phyloP scores from a whole-genome alignment of 2,113 vertebrate genomes.

The Oreochromis aureus region DNA sequence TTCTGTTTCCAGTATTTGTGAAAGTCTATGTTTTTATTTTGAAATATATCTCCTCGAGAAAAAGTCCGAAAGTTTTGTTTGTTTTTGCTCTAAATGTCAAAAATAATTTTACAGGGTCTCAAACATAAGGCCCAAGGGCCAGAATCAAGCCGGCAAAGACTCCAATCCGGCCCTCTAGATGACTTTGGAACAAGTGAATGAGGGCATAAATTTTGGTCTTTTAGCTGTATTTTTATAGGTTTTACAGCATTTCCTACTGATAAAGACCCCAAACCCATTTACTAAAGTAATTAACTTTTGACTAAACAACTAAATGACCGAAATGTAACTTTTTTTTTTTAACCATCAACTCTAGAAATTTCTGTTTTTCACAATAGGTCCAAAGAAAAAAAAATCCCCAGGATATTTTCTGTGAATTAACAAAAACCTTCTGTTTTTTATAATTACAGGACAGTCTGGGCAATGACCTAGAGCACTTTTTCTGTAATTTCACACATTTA shows the following conservation, averaged over 20 bases:
- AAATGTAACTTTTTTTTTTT: neutral
- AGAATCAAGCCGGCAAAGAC: no score
- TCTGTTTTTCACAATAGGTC: rapidly evolving
- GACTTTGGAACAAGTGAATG: no score
- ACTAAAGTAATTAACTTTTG: neutral
- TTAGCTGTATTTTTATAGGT: neutral
- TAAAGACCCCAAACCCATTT: neutral
- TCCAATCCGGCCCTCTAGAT: no score
- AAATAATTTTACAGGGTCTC: no score
- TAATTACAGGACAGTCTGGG: neutral
- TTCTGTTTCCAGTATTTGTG: neutral
- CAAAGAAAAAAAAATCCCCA: rapidly evolving
- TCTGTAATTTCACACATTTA: rapidly evolving
- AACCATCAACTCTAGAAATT: neutral
- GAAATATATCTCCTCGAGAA: neutral
- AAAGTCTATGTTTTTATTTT: neutral
- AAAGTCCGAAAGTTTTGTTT: neutral
- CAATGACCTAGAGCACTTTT: neutral
- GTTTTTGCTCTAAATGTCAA: neutral
- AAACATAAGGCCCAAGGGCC: no score
- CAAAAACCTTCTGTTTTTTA: neutral
- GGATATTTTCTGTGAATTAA: neutral
- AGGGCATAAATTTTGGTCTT: neutral
- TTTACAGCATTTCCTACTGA: neutral
- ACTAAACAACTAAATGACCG: neutral